Base-by-base conservation (phyloP, 2,797 vertebrate genomes). In the Lerista edwardsae region DNA sequence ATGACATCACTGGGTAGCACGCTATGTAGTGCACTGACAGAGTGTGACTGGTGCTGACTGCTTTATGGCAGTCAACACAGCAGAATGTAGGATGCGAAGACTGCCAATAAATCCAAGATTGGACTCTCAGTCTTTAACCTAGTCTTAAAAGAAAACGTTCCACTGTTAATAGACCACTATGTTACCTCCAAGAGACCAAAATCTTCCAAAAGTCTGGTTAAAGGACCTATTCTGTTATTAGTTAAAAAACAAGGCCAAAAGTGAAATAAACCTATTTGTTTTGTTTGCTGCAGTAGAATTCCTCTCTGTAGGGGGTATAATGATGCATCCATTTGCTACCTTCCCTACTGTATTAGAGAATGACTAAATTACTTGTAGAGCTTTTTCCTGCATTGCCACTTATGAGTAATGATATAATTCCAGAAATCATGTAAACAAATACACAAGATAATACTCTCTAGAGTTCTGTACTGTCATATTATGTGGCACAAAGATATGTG, bases 341-440 rank as follows among this genome's bases (percentile, higher is more conserved):
- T 95, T 93, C 92, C 91, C 90, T 94, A 93, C 92, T 91, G 85
- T 95, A 96, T 96, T 95, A 96, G 94, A 92, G 93, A 96, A 95
- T 95, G 95, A 93, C 94, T 96, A 96, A 96, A 96, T 96, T 94
- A 96, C 95, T 93, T 94, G 87, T 83, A 91, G 87, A 91, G 94
- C 87, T 90, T 91, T 96, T 95, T 12, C 94, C 93, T 9, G 21
- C 93, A 94, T 88, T 36, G 36, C 93, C 92, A 95, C 95, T 95
- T 96, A 95, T 29, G 90, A 95, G 95, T 93, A 96, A 96, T 62
- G 95, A 96, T 96, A 96, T 93, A 96, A 97, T 97, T 96, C 96
- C 95, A 95, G 93, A 95, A 95, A 95, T 95, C 93, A 93, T 91
- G 87, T 92, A 94, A 95, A 96, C 94, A 94, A 96, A 95, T 93